Percentiles rank a stretch among this genome's conserved stretches.
phyloP scores from a whole-genome alignment of 2,113 vertebrate genomes.

The Sclerurus mexicanus region DNA sequence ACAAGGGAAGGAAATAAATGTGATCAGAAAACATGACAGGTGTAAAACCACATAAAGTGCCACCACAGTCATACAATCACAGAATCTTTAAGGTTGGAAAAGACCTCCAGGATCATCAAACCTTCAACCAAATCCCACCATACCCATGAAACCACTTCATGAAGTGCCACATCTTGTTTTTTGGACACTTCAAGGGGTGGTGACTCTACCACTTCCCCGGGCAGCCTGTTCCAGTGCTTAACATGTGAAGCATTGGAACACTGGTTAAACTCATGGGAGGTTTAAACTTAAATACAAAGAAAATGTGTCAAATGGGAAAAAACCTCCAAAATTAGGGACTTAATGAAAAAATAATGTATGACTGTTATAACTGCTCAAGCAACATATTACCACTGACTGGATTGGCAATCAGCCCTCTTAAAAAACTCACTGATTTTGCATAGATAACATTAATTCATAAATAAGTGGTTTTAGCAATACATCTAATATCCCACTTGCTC shows the following conservation, averaged over 20 bases:
- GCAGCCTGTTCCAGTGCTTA: neutral
- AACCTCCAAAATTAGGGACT: neutral
- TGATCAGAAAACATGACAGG: neutral
- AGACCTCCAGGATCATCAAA: neutral
- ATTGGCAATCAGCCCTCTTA: neutral
- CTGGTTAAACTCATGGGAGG: neutral
- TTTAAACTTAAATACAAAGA: neutral
- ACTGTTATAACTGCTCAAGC: neutral
- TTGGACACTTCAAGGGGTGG: neutral
- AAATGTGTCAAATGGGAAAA: neutral
- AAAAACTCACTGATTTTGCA: neutral
- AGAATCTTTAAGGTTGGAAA: neutral
- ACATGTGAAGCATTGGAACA: neutral
- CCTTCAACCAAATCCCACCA: neutral
- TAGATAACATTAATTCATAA: neutral
- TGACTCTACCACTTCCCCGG: neutral
- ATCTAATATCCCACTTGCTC: neutral
- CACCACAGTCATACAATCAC: neutral
- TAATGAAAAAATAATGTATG: neutral
- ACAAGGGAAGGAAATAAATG: neutral
- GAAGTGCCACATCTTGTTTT: no score
- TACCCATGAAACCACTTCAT: fast-evolving
- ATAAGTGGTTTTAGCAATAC: neutral
- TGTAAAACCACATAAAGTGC: neutral
- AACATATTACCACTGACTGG: neutral